Evolutionary conservation across 2,797 vertebrate genomes (phyloP).

Genomic region (Amblyopsis hoosieri): DNA sequence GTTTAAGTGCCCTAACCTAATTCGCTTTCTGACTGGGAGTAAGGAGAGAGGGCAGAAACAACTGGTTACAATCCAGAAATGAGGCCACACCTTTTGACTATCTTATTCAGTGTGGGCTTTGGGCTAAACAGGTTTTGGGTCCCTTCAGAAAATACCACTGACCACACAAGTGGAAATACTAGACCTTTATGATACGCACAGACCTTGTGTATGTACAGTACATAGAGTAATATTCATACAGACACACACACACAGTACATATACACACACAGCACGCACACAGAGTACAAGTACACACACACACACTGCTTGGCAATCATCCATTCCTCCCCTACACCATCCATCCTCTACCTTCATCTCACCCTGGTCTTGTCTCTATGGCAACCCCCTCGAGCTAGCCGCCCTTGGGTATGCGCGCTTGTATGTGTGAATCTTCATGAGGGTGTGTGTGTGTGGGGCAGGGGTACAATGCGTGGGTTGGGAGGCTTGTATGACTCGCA

Average conservation of each 20-base stretch:
- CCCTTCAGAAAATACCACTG: too few relatives aligned
- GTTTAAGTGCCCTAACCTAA: too few relatives aligned
- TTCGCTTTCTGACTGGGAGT: too few relatives aligned
- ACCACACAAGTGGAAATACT: too few relatives aligned
- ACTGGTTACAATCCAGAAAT: too few relatives aligned
- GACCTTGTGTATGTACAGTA: too few relatives aligned
- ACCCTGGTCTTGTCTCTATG: slow-evolving; percentile 79
- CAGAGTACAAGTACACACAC: slow-evolving; percentile 2
- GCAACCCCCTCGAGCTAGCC: slow-evolving; percentile 78
- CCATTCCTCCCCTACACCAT: slow-evolving; percentile 53
- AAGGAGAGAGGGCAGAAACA: too few relatives aligned
- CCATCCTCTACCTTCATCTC: slow-evolving; percentile 47
- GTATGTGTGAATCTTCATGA: slow-evolving; percentile 2
- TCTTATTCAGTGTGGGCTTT: too few relatives aligned
- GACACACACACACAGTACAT: neutral
- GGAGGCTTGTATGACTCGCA: slow-evolving; percentile 64
- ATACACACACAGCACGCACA: neutral
- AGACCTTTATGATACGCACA: too few relatives aligned
- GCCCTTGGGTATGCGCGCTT: slow-evolving; percentile 71
- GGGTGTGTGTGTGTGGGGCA: slow-evolving; percentile 15
- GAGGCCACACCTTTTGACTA: too few relatives aligned
- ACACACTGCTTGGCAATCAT: slow-evolving; percentile 48
- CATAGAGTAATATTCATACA: neutral
- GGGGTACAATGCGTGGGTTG: slow-evolving; percentile 60
- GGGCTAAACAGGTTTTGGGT: too few relatives aligned